Percentiles rank a stretch among this genome's conserved stretches.
These are phyloP conservation scores for Geotrypetes seraphini DNA, from an alignment of 2,797 vertebrate species.

Conservation along the genomic window DNA sequence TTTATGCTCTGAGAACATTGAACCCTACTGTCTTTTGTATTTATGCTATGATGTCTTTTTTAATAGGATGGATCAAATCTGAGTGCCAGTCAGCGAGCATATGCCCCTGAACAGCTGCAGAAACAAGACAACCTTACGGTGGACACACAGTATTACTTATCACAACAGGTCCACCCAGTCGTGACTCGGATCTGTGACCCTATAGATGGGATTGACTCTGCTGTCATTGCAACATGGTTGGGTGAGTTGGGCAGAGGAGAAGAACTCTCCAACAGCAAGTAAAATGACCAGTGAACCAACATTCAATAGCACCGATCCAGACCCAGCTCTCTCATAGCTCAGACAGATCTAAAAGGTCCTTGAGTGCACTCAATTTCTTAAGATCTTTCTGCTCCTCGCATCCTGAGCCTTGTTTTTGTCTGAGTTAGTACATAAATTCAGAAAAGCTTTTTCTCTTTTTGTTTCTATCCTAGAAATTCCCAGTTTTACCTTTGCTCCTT, in stretches of 20 bases:
- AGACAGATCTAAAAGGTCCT: no score
- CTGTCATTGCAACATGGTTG: conserved; percentile 88
- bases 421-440: no score
- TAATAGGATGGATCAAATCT: conserved; percentile 85
- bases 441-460: no score
- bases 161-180: conserved; percentile 91
- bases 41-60: conserved; percentile 1
- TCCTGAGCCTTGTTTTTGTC: no score
- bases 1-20: conserved; percentile 49
- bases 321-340: no score
- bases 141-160: conserved; percentile 91
- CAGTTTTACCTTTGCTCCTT: no score
- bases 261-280: no score
- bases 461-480: no score
- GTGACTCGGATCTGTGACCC: conserved; percentile 93
- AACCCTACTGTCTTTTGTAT: conserved; percentile 24
- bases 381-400: no score
- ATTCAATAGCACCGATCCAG: no score
- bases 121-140: conserved; percentile 78
- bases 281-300: no score
- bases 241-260: conserved; percentile 61
- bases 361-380: no score
- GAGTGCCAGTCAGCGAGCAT: conserved; percentile 80
- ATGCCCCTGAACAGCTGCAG: conserved; percentile 86
- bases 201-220: conserved; percentile 85